Evolutionary conservation across 2,797 vertebrate genomes (phyloP), one percentile per base, ranked within the genome.

Genomic region (Acanthiza pusilla): DNA sequence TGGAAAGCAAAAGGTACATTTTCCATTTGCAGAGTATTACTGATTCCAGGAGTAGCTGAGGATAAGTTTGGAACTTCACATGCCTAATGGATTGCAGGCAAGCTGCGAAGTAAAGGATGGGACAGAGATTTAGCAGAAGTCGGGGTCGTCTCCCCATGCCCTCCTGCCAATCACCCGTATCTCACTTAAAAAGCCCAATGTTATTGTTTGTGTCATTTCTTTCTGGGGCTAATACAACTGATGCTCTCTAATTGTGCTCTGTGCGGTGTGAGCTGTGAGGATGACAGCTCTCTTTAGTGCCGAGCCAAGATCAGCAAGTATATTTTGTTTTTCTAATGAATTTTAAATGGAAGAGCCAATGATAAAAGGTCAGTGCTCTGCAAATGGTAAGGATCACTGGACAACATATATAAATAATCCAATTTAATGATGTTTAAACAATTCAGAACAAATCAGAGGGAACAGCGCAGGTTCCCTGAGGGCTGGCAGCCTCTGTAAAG

Each of bases 1-100:
- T 96, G 93, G 95, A 97, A 94, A 93, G 85, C 81, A 65, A 51
- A 95, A 93, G 74, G 93, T 88, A 58, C 91, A 80, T 73, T 95
- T 96, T 92, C 96, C 77, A 84, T 84, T 60, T 60, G 86, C 51
- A 61, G 30, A 75, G 47, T 20, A 45, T 95, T 89, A 91, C 80
- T 87, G 89, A 71, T 51, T 86, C 85, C 54, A 80, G 82, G 85
- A 94, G 88, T 66, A 92, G 81, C 82, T 88, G 61, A 95, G 93
- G 88, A 55, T 79, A 92, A 76, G 15, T 80, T 58, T 77, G 85
- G 75, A 62, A 30, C 85, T 90, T 62, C 38, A 25, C 36, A 45
- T 36, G 51, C 34, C 81, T 85, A 55, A 65, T 9, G 51, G 72
- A 57, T 58, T 83, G 78, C 70, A 90, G 82, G 60, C 48, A 6